Evolutionary conservation across 2,888 invertebrate genomes (phyloP).

Genomic region (Tigriopus californicus): DNA sequence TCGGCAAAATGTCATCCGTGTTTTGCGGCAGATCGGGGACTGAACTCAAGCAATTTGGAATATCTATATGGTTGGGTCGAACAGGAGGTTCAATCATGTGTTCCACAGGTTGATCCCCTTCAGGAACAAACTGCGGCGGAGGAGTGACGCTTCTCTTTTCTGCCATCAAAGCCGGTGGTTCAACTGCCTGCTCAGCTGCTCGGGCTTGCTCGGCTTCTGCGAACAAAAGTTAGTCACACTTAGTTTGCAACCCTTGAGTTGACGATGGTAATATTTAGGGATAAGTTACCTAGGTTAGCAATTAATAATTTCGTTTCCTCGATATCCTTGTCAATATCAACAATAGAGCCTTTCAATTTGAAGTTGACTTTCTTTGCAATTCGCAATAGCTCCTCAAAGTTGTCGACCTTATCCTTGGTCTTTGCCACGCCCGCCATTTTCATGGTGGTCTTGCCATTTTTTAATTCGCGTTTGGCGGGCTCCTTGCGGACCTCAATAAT

Average conservation of each 20-base stretch:
- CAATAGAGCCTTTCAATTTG: neutral
- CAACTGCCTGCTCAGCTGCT: too few species aligned
- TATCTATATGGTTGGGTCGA: too few species aligned
- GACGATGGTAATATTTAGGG: neutral
- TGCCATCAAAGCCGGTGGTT: too few species aligned
- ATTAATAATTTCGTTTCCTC: neutral
- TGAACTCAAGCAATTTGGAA: too few species aligned
- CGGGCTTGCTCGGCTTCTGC: too few species aligned
- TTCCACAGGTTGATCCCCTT: too few species aligned
- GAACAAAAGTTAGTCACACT: neutral
- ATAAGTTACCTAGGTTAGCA: neutral
- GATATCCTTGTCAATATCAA: neutral
- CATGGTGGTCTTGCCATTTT: constrained; percentile 29
- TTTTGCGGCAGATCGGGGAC: neutral
- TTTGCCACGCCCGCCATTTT: constrained; percentile 25
- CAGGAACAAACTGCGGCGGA: too few species aligned
- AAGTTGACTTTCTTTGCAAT: constrained; percentile 8
- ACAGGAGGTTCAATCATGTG: too few species aligned
- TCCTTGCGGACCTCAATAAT: neutral
- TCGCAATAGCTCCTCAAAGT: neutral
- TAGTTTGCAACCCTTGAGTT: neutral
- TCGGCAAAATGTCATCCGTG: constrained; percentile 44
- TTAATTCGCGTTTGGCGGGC: neutral
- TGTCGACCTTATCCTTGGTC: neutral
- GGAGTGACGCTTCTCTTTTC: too few species aligned